Conservation (phyloP, 2,797 vertebrate genomes). For the Anguilla pacifica region DNA sequence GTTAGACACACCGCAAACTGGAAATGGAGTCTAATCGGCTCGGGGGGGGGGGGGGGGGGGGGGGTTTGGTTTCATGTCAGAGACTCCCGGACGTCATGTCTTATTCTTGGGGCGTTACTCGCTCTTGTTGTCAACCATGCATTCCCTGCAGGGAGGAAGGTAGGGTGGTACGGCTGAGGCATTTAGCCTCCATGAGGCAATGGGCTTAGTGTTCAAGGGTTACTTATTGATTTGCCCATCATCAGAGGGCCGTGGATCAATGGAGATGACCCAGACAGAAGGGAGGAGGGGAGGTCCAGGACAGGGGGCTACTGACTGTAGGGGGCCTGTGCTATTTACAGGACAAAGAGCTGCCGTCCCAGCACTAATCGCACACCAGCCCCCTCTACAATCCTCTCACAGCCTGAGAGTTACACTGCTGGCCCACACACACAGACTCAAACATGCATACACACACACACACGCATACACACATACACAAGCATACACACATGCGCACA, state of each 20-base stretch:
- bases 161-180: not conserved
- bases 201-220: not conserved
- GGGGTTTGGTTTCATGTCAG: slow-evolving; percentile 1
- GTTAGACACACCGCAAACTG: not conserved
- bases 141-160: not conserved
- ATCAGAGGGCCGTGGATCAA: not conserved
- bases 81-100: not conserved
- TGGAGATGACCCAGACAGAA: not conserved
- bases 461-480: too few relatives aligned
- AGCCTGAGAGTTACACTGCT: not conserved
- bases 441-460: too few relatives aligned
- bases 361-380: not conserved
- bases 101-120: not conserved
- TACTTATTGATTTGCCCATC: not conserved
- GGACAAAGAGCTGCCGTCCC: not conserved
- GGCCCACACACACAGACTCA: not conserved
- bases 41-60: not conserved
- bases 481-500: not conserved
- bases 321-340: slow-evolving; percentile 7
- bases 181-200: not conserved
- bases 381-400: not conserved
- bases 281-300: not conserved
- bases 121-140: not conserved
- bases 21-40: not conserved
- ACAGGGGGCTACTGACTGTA: not conserved